phyloP scores from a whole-genome alignment of 2,113 vertebrate species.

The Tychaedon coryphoeus region DNA sequence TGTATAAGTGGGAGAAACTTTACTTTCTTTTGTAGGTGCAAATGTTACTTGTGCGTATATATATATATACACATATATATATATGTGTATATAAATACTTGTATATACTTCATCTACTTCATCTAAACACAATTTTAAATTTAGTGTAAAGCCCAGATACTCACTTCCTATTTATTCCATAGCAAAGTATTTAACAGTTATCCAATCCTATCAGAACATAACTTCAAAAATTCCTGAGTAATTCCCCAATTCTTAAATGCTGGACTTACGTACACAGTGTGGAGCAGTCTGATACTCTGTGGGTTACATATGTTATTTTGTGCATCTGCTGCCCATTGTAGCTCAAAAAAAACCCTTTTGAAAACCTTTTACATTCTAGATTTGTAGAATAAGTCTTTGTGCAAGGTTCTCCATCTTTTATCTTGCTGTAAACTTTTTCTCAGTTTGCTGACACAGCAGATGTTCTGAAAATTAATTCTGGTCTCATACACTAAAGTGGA shows the following conservation, averaged over 20 bases:
- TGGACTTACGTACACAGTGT: fast-evolving
- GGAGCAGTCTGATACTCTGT: neutral
- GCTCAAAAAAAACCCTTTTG: neutral
- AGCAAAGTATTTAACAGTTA: neutral
- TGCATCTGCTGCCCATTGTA: neutral
- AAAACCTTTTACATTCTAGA: neutral
- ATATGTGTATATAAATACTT: neutral
- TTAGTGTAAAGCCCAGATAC: neutral
- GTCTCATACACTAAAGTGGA: neutral
- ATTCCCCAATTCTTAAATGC: neutral
- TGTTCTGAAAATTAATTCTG: neutral
- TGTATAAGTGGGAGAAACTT: neutral
- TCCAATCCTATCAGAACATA: neutral
- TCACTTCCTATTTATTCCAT: neutral
- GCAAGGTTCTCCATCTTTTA: neutral
- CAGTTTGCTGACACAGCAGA: neutral
- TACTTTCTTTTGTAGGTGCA: neutral
- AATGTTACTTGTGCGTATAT: neutral
- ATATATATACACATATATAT: too few species aligned
- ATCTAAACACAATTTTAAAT: neutral
- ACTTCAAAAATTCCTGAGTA: neutral
- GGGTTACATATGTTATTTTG: neutral
- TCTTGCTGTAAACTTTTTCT: neutral
- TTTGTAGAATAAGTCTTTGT: neutral
- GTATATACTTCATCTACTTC: neutral